Conservation (phyloP, 2,888 invertebrate species). For the Tipula lateralis region DNA sequence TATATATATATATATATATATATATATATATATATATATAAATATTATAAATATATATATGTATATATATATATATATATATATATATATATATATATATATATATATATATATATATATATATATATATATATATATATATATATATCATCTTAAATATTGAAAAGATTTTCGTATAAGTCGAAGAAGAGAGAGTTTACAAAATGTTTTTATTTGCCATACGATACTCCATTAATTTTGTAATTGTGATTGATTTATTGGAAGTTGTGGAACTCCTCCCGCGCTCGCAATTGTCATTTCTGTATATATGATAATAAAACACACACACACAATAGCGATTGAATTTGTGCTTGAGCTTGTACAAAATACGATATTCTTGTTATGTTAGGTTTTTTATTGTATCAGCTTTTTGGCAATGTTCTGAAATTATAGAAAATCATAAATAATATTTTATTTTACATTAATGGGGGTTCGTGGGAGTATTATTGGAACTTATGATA, state of each 20-base stretch:
- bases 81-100: too few species aligned
- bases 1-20: too few species aligned
- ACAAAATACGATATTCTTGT: neutral
- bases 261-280: neutral
- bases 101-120: too few species aligned
- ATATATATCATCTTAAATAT: too few species aligned
- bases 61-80: too few species aligned
- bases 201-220: neutral
- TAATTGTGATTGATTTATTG: constrained; percentile 11
- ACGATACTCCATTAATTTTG: neutral
- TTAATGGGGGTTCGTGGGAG: constrained; percentile 14
- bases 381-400: neutral
- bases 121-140: neutral
- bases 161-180: neutral
- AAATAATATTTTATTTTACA: neutral
- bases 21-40: too few species aligned
- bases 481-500: neutral
- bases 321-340: neutral
- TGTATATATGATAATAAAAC: neutral
- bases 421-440: neutral
- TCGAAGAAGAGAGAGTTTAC: neutral
- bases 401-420: neutral
- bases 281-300: neutral
- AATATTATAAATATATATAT: neutral
- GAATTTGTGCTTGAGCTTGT: neutral